Conservation (phyloP, 2,113 vertebrate species). For the Seriola rivoliana region DNA sequence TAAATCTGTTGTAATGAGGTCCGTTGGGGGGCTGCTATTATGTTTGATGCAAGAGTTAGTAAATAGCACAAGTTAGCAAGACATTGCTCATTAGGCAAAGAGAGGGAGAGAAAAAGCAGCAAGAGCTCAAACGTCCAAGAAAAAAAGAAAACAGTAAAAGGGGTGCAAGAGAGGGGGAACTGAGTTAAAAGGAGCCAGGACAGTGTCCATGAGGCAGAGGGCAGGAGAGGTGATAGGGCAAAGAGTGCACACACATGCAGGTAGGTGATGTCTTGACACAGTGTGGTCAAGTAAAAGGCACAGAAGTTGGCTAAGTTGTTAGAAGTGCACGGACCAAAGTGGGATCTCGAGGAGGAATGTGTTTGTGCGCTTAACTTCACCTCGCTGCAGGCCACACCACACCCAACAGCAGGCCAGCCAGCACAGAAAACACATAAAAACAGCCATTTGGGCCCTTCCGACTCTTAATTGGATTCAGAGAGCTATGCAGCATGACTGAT, state of each 20-base stretch:
- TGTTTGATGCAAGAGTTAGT: conserved; percentile 63
- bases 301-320: conserved; percentile 20
- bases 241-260: conserved; percentile 16
- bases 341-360: conserved; percentile 76
- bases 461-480: conserved; percentile 83
- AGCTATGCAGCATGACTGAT: conserved; percentile 80
- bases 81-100: conserved; percentile 56
- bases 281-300: not conserved
- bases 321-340: conserved; percentile 43
- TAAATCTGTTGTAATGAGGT: conserved; percentile 64
- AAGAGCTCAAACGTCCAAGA: conserved; percentile 25
- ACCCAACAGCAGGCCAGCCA: conserved; percentile 76
- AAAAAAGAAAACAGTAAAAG: conserved; percentile 40
- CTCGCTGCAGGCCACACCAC: conserved; percentile 77
- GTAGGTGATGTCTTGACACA: not conserved
- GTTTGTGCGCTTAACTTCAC: conserved; percentile 78
- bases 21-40: conserved; percentile 26
- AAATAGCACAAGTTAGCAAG: conserved; percentile 67
- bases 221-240: conserved; percentile 37
- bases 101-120: conserved; percentile 29
- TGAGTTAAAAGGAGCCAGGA: conserved; percentile 5
- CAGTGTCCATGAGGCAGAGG: conserved; percentile 18
- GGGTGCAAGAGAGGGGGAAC: conserved; percentile 34
- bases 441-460: conserved; percentile 77
- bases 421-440: conserved; percentile 76